Evolutionary conservation across 2,797 vertebrate species (phyloP).

Genomic region (Poecile montanus): DNA sequence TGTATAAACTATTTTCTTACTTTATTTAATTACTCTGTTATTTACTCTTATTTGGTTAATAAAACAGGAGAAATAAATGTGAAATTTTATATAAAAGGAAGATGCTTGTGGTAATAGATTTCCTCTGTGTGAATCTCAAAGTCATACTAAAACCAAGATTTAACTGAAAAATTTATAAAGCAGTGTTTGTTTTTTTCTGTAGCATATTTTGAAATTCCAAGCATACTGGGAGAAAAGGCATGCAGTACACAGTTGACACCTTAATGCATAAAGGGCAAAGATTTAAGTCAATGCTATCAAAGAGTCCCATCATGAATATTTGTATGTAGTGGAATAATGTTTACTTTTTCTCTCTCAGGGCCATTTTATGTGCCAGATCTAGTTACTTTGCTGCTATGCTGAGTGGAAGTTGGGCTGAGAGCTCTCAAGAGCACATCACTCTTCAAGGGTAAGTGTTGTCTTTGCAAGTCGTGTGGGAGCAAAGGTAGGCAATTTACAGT

Average conservation of each 20-base stretch:
- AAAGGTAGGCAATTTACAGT: conserved; percentile 54
- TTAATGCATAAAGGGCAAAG: conserved; percentile 35
- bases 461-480: conserved; percentile 40
- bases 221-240: neutral
- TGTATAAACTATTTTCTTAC: neutral
- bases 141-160: neutral
- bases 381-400: conserved; percentile 95
- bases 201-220: conserved; percentile 12
- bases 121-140: neutral
- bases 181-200: neutral
- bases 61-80: neutral
- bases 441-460: conserved; percentile 88
- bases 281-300: conserved; percentile 48
- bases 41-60: neutral
- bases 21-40: neutral
- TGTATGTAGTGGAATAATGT: conserved; percentile 51
- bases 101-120: neutral
- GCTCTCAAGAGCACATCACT: conserved; percentile 88
- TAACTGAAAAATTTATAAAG: neutral
- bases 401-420: conserved; percentile 95
- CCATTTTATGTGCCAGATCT: conserved; percentile 93
- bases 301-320: conserved; percentile 48
- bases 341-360: conserved; percentile 77
- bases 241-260: neutral
- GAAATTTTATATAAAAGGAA: neutral